Evolutionary conservation across 2,113 vertebrate species (phyloP).

Genomic region (Pseudopodoces humilis): DNA sequence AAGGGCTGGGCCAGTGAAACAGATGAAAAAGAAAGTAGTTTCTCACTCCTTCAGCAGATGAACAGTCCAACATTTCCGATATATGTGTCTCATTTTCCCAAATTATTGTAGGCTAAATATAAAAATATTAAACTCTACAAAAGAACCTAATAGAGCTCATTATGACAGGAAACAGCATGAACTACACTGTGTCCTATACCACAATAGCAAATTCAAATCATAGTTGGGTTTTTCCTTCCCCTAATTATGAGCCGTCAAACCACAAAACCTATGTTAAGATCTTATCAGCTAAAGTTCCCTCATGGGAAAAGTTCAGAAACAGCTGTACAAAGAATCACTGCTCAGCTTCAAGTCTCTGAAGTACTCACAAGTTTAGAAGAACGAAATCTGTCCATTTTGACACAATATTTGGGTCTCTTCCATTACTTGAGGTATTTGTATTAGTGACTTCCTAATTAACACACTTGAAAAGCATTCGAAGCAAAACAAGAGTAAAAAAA

Average conservation of each 20-base stretch:
- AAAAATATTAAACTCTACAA: not conserved
- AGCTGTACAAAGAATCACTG: not conserved
- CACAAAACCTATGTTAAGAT: slow-evolving; percentile 5
- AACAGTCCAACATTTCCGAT: not conserved
- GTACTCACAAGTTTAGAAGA: not conserved
- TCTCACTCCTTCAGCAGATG: not conserved
- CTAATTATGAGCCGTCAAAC: slow-evolving; percentile 13
- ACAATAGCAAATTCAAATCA: not conserved
- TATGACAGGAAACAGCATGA: not conserved
- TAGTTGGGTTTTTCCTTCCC: not conserved
- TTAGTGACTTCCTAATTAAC: not conserved
- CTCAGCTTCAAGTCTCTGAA: not conserved
- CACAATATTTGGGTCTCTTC: not conserved
- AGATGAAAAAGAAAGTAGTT: not conserved
- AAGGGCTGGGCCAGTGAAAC: not conserved
- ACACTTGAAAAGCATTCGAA: not conserved
- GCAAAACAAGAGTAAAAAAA: not conserved
- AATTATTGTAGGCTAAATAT: not conserved
- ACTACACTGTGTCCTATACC: not conserved
- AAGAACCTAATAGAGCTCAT: not conserved
- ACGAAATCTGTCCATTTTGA: not conserved
- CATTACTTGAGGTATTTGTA: not conserved
- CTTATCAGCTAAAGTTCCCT: not conserved
- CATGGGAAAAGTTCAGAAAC: not conserved
- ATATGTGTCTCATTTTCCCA: not conserved